Base-by-base conservation (phyloP, 37 sponge, comb jelly and placozoan species). In the Ephydatia muelleri region DNA sequence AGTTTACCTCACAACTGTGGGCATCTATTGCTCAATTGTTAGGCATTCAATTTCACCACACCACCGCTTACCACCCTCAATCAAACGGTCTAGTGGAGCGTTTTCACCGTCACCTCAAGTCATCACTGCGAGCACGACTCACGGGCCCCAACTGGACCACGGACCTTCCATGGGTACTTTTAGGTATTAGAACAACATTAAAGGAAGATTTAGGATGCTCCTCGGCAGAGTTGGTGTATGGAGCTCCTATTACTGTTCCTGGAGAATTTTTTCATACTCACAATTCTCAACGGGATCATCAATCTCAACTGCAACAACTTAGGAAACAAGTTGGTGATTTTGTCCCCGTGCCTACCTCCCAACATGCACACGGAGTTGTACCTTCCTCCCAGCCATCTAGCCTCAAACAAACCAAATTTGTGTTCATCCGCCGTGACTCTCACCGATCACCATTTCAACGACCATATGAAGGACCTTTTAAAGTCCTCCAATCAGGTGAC, bases 1-100 rank as follows among this genome's bases (percentile, higher is more conserved):
- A 85, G 49, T 85, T 85, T 70, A 85, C 85, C 72, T 85, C 85
- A 48, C 37, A 70, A 34, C 72, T 69, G 32, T 85, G 85, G 85
- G 68, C 33, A n/a, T n/a, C n/a, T n/a, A n/a, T n/a, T n/a, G n/a
- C n/a, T n/a, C n/a, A n/a, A n/a, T n/a, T n/a, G 70, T 67, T 80
- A 23, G 85, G 85, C 0, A 73, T 80, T 12, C 76, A 65, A 38
- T 67, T 66, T 4, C 77, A 85, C 35, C 72, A 37, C 72, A 77
- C 84, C 8, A 83, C 84, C 22, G 76, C 85, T 57, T 85, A 85
- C 48, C 85, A 85, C 57, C 78, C 85, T 0, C 84, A 84, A 38
- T 32, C 76, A 19, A 84, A 84, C 74, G 76, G 84, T 3, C 30
- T 84, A 2, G 82, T 83, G 5, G 76, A 83, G 38, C 1, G 76